Conservation (phyloP, 2,888 invertebrate genomes). For the Tipula lateralis region DNA sequence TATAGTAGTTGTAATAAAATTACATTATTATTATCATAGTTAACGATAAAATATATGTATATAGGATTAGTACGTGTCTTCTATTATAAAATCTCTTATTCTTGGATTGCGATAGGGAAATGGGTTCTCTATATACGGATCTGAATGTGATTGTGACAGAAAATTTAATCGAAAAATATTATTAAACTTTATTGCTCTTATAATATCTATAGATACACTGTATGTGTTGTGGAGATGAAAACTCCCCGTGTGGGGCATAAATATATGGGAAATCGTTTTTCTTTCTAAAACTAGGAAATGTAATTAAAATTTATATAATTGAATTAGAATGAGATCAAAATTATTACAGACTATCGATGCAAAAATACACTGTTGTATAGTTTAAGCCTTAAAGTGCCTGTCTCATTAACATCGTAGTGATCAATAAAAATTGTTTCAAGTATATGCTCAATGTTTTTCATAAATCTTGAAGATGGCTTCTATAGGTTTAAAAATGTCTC, state of each 20-base stretch:
- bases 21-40: not conserved
- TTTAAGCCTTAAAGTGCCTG: too few relatives aligned
- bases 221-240: not conserved
- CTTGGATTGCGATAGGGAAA: not conserved
- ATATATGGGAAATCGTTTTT: too few relatives aligned
- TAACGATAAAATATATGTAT: not conserved
- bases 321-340: too few relatives aligned
- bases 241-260: not conserved
- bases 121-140: not conserved
- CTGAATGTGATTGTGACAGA: not conserved
- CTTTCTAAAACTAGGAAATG: too few relatives aligned
- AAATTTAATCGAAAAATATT: not conserved
- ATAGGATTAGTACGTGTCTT: conserved; percentile 19
- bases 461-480: too few relatives aligned
- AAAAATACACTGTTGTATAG: too few relatives aligned
- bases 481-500: too few relatives aligned
- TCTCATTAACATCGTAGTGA: too few relatives aligned
- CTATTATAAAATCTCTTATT: not conserved
- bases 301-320: too few relatives aligned
- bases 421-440: too few relatives aligned
- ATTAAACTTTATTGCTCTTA: not conserved
- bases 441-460: too few relatives aligned
- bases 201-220: not conserved
- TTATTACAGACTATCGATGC: too few relatives aligned
- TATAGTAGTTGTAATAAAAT: conserved; percentile 7